A percentile compares a stretch with the other conserved stretches of the same genome.
Evolutionary conservation across 1,140 invertebrate species (phyloP).

Genomic region (Drosophila carrolli): DNA sequence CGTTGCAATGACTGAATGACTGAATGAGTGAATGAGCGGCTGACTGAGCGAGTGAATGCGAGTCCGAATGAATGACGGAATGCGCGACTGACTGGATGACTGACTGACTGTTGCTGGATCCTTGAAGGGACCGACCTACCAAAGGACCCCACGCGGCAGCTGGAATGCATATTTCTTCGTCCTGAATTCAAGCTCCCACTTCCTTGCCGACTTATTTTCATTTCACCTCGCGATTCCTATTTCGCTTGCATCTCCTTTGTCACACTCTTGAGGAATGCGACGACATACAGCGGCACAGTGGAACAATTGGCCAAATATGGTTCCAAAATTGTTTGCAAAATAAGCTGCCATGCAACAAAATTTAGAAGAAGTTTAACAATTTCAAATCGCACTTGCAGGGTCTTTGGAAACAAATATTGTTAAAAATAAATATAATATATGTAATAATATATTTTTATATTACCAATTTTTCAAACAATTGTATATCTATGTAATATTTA

Average conservation of each 20-base stretch:
- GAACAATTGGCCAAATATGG: not conserved
- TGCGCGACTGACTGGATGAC: conserved; percentile 10
- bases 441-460: too few relatives aligned
- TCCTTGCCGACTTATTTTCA: conserved; percentile 24
- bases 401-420: too few relatives aligned
- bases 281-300: conserved; percentile 10
- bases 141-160: conserved; percentile 15
- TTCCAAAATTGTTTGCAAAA: not conserved
- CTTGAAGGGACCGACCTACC: conserved; percentile 18
- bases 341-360: not conserved
- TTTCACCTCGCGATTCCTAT: conserved; percentile 34
- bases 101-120: conserved; percentile 14
- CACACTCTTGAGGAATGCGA: conserved; percentile 19
- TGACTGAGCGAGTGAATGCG: conserved; percentile 44
- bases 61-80: conserved; percentile 27
- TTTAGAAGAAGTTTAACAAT: too few relatives aligned
- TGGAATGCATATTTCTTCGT: conserved; percentile 40
- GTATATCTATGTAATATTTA: too few relatives aligned
- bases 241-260: conserved; percentile 17
- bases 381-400: too few relatives aligned
- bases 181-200: conserved; percentile 19
- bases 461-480: too few relatives aligned
- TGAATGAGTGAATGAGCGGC: conserved; percentile 37
- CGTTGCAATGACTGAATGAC: conserved; percentile 61
- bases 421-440: too few relatives aligned